Evolutionary conservation across 2,113 vertebrate species (phyloP).

Genomic region (Bufo bufo): DNA sequence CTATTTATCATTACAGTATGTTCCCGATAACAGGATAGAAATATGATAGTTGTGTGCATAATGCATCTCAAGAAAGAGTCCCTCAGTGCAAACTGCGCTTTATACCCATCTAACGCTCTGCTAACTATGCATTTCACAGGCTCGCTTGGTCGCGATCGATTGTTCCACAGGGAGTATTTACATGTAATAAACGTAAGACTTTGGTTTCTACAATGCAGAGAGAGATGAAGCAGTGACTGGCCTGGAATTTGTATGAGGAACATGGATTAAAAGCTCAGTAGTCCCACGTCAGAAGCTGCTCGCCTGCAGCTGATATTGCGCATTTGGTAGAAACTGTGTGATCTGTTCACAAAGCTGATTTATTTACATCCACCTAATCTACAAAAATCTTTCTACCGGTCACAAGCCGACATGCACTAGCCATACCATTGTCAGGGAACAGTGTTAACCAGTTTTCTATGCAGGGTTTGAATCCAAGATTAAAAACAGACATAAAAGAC

Average conservation of each 20-base stretch:
- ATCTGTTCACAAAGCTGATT: constrained; percentile 46
- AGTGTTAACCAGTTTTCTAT: not conserved
- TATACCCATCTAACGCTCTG: constrained; percentile 46
- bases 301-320: constrained; percentile 36
- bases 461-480: not conserved
- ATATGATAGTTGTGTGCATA: constrained; percentile 20
- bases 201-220: constrained; percentile 25
- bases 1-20: constrained; percentile 1
- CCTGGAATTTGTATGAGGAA: constrained; percentile 52
- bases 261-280: constrained; percentile 51
- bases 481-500: not conserved
- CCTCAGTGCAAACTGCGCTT: constrained; percentile 28
- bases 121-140: constrained; percentile 54
- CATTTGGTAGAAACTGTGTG: constrained; percentile 33
- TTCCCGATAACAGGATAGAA: constrained; percentile 24
- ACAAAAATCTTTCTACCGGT: constrained; percentile 39
- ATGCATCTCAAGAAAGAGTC: constrained; percentile 25
- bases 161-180: constrained; percentile 55
- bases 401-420: constrained; percentile 25
- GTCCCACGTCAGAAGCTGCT: constrained; percentile 50
- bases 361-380: constrained; percentile 48
- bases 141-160: constrained; percentile 51
- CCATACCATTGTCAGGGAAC: not conserved
- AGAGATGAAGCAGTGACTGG: constrained; percentile 19
- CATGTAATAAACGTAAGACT: constrained; percentile 56